Evolutionary conservation across 1,140 invertebrate species (phyloP), one percentile per base, ranked within the genome.

Genomic region (Pseudomyrmex concolor): DNA sequence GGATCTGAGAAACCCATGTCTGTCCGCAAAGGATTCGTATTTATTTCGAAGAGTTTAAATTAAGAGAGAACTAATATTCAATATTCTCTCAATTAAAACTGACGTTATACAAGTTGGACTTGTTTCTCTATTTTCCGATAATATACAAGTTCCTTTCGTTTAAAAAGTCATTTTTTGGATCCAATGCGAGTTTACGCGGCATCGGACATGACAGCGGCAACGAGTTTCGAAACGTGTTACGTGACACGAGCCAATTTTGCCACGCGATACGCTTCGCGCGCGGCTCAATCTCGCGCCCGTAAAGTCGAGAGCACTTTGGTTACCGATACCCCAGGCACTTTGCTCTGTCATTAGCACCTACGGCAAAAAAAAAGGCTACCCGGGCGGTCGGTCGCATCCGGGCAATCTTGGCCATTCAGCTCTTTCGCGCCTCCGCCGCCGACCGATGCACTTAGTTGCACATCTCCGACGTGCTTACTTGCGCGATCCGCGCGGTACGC

Each of bases 311-410:
- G 71, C 80, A 83, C 86, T 86, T 57, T 43, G 66, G 8, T 66
- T 55, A 70, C 71, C 50, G 85, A 87, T 87, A 87, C 84, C 34
- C 34, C 66, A 50, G 57, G 60, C 68, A 86, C 73, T 86, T 83
- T 22, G 57, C 45, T 51, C 73, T 51, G 73, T 86, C 85, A 80
- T 87, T 87, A 86, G 77, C 85, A 80, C 86, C 80, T 77, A 57
- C 57, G 70, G 51, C 4, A 34, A 17, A 25, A 54, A 57, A 74
- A 50, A 45, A 72, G 9, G 22, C 19, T 7, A n/a, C 4, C 48
- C 45, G 59, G 19, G 15, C 50, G 63, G 34, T 43, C 78, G 43
- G 50, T 51, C 57, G 22, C 22, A 54, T 60, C 51, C 80, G 70
- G 34, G 70, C 62, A 48, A 57, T 82, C 55, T 59, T 25, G 43